A percentile compares a stretch with the other conserved stretches of the same genome.
Evolutionary conservation across 1,140 invertebrate genomes (phyloP).

Genomic region (Antheraea pernyi): DNA sequence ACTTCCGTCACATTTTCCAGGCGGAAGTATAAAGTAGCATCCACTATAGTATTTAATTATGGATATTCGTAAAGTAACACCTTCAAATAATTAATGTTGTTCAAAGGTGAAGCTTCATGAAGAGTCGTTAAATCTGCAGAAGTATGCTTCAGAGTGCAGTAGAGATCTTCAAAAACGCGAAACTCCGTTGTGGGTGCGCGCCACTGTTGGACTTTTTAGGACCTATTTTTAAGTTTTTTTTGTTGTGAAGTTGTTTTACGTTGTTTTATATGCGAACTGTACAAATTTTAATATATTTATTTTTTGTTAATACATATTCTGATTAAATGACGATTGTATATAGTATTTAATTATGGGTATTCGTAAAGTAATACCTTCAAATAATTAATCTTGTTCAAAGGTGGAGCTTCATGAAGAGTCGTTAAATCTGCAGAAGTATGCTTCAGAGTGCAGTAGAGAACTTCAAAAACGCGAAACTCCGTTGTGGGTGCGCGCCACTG

Average conservation of each 20-base stretch:
- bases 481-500: conserved; percentile 82
- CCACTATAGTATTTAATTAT: no score
- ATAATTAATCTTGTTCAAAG: conserved; percentile 31
- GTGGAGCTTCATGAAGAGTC: conserved; percentile 84
- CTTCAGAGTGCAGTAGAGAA: conserved; percentile 78
- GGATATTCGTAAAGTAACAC: no score
- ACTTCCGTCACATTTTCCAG: no score
- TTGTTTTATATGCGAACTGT: no score
- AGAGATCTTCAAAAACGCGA: conserved; percentile 68
- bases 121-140: conserved; percentile 84
- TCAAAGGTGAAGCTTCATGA: conserved; percentile 80
- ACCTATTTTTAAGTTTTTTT: conserved; percentile 79
- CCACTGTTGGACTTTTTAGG: conserved; percentile 81
- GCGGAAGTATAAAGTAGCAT: no score
- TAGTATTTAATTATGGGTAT: no score
- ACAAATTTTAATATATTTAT: no score
- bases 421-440: conserved; percentile 81
- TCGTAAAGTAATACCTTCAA: no score
- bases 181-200: conserved; percentile 82
- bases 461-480: conserved; percentile 76
- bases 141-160: conserved; percentile 80
- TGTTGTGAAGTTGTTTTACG: no score
- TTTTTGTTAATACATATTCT: no score
- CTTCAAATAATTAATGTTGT: conserved; percentile 4
- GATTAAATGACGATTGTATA: no score